Conservation (phyloP, 2,797 vertebrate species). For the Amphiprion clarkii region DNA sequence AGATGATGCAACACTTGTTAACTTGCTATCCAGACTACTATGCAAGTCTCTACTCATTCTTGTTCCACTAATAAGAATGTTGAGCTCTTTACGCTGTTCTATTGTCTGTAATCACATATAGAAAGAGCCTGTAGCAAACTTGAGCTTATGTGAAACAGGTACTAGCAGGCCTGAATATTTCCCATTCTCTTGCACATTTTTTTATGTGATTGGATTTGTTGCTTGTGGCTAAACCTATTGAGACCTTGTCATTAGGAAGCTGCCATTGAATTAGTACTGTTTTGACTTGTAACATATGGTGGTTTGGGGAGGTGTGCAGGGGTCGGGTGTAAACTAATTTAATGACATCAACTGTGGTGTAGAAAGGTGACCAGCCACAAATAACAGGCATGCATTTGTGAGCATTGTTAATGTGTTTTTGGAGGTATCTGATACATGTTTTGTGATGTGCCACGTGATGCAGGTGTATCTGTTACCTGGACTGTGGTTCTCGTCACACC, state of each 20-base stretch:
- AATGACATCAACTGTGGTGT: neutral
- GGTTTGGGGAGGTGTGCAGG: too few relatives aligned
- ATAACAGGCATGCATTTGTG: neutral
- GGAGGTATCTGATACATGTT: constrained; percentile 36
- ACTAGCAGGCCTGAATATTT: constrained; percentile 54
- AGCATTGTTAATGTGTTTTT: constrained; percentile 23
- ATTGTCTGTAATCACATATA: constrained; percentile 38
- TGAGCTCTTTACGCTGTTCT: constrained; percentile 20
- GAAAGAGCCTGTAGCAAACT: constrained; percentile 29
- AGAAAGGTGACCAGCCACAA: constrained; percentile 10
- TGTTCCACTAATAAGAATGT: neutral
- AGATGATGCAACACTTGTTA: neutral
- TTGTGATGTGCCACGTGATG: constrained; percentile 43
- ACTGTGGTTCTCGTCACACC: constrained; percentile 31
- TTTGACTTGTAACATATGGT: neutral
- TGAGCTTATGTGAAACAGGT: constrained; percentile 45
- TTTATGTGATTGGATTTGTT: constrained; percentile 40
- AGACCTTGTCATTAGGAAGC: neutral
- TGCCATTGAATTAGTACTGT: neutral
- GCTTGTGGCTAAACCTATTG: constrained; percentile 22
- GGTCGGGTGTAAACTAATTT: constrained; percentile 4
- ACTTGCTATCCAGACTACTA: neutral
- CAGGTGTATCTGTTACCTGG: constrained; percentile 65
- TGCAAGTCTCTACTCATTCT: neutral
- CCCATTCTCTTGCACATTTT: constrained; percentile 22